A percentile compares a stretch with the other conserved stretches of the same genome.
Conservation (phyloP, 2,888 invertebrate species). For the Thyatira batis region DNA sequence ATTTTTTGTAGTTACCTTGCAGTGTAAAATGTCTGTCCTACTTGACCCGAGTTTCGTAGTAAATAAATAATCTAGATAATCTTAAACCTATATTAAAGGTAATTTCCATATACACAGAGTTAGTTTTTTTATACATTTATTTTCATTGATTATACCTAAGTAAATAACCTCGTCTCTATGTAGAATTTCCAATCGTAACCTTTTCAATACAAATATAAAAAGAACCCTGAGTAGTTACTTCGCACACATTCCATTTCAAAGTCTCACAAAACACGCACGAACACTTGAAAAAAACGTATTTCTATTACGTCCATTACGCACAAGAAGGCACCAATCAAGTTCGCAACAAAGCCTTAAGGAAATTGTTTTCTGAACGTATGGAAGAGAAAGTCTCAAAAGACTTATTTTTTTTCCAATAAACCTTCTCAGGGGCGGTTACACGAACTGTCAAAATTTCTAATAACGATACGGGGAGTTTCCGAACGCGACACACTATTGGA, state of each 20-base stretch:
- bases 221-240: neutral
- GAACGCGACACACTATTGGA: neutral
- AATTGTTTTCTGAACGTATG: slow-evolving; percentile 28
- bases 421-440: slow-evolving; percentile 6
- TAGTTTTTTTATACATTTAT: too few relatives aligned
- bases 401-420: slow-evolving; percentile 25
- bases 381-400: neutral
- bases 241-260: neutral
- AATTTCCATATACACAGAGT: too few relatives aligned
- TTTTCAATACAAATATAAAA: neutral
- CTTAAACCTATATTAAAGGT: too few relatives aligned
- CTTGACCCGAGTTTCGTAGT: too few relatives aligned
- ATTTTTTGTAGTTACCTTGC: neutral
- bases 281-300: neutral
- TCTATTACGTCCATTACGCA: neutral
- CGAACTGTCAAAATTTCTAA: slow-evolving; percentile 28
- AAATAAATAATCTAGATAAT: too few relatives aligned
- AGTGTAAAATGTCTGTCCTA: too few relatives aligned
- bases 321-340: slow-evolving; percentile 16
- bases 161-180: too few relatives aligned
- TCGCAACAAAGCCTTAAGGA: slow-evolving; percentile 23
- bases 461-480: slow-evolving; percentile 25
- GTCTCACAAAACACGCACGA: neutral
- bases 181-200: neutral
- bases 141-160: too few relatives aligned